Percentiles rank a stretch among this genome's conserved stretches.
These are phyloP conservation scores for Ameiurus melas DNA, from an alignment of 2,113 vertebrate species.

Conservation along the genomic window DNA sequence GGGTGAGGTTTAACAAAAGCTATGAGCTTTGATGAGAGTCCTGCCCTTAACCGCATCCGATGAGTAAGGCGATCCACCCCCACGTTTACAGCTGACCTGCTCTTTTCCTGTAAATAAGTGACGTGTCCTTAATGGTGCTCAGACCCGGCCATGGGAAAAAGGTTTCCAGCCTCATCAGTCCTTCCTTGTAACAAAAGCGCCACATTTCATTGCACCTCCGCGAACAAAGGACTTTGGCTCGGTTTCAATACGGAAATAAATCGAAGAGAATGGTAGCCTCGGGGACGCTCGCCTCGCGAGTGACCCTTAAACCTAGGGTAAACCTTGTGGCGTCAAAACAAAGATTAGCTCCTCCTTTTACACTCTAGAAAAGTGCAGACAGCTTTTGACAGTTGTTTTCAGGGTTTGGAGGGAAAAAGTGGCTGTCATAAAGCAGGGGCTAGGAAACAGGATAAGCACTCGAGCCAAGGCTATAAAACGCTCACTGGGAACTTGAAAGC, in stretches of 20 bases:
- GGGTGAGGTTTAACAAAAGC: slow-evolving; percentile 69
- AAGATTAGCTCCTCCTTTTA: slow-evolving; percentile 47
- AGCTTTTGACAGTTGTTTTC: slow-evolving; percentile 74
- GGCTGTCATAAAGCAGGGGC: slow-evolving; percentile 74
- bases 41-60: slow-evolving; percentile 76
- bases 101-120: slow-evolving; percentile 78
- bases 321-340: slow-evolving; percentile 50
- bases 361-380: slow-evolving; percentile 51
- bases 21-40: slow-evolving; percentile 69
- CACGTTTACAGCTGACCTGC: slow-evolving; percentile 72
- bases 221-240: slow-evolving; percentile 44
- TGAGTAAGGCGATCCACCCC: slow-evolving; percentile 75
- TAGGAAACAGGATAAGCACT: slow-evolving; percentile 80
- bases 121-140: slow-evolving; percentile 73
- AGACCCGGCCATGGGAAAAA: slow-evolving; percentile 58
- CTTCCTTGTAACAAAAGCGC: slow-evolving; percentile 50
- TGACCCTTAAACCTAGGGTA: slow-evolving; percentile 50
- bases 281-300: slow-evolving; percentile 44
- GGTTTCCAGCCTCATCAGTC: slow-evolving; percentile 54
- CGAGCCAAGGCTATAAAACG: slow-evolving; percentile 78
- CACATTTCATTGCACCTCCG: slow-evolving; percentile 51
- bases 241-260: slow-evolving; percentile 37
- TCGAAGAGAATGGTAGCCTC: slow-evolving; percentile 33
- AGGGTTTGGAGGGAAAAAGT: slow-evolving; percentile 69
- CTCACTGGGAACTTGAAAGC: slow-evolving; percentile 82